Conservation (phyloP, 2,888 invertebrate species). For the Trissoscelio sp. region DNA sequence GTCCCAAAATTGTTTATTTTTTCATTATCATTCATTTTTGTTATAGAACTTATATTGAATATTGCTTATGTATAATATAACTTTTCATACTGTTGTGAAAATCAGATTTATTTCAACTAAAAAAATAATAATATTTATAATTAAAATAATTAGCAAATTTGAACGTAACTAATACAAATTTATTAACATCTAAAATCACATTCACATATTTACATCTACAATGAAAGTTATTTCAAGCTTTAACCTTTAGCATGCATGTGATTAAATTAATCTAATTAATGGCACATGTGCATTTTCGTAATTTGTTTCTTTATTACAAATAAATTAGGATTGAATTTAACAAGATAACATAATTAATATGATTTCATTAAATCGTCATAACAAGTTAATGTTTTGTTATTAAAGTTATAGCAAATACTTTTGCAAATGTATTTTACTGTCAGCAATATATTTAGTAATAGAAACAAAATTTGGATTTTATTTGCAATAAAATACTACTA, state of each 20-base stretch:
- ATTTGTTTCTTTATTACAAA: constrained; percentile 45
- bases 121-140: constrained; percentile 21
- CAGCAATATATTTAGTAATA: no score
- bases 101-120: background rate
- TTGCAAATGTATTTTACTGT: no score
- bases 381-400: no score
- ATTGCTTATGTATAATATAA: no score
- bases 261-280: constrained; percentile 55
- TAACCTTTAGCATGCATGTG: constrained; percentile 50
- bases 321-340: constrained; percentile 36
- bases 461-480: no score
- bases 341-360: constrained; percentile 39
- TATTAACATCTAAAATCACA: constrained; percentile 21
- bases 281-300: constrained; percentile 29
- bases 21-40: no score
- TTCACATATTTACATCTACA: background rate
- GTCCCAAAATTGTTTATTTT: no score
- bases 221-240: constrained; percentile 31
- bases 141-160: constrained; percentile 29
- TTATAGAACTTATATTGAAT: no score
- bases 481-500: no score
- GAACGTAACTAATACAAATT: constrained; percentile 29
- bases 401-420: no score
- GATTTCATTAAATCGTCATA: constrained; percentile 29
- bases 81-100: no score